Percentiles rank a stretch among this genome's conserved stretches.
Evolutionary conservation across 1,140 invertebrate species (phyloP).

Genomic region (Drosophila bocki): DNA sequence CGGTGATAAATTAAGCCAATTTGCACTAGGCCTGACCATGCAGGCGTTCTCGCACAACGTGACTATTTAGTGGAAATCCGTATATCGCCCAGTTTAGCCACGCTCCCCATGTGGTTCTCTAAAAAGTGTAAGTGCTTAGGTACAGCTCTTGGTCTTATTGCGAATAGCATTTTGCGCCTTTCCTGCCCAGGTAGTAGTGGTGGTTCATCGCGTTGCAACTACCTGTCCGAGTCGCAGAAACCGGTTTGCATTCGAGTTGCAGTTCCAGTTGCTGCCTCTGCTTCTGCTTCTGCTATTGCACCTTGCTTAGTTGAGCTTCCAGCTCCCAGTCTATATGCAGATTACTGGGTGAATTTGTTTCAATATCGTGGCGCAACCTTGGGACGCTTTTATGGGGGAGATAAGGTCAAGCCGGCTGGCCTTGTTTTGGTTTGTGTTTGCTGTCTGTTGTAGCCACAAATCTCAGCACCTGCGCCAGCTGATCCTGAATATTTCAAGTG

Average conservation of each 20-base stretch:
- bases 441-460: not conserved
- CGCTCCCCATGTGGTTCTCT: constrained; percentile 22
- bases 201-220: constrained; percentile 9
- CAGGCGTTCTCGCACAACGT: constrained; percentile 14
- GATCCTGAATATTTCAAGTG: not conserved
- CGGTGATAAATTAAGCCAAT: constrained; percentile 30
- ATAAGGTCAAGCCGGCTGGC: not conserved
- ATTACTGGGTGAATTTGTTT: not conserved
- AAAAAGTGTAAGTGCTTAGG: constrained; percentile 21
- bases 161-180: constrained; percentile 12
- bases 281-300: constrained; percentile 16
- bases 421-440: not conserved
- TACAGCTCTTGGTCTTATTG: constrained; percentile 21
- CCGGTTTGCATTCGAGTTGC: constrained; percentile 27
- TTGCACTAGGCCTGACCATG: not conserved
- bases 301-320: constrained; percentile 2
- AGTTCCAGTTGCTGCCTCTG: constrained; percentile 30
- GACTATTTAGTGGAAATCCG: constrained; percentile 24
- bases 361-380: constrained; percentile 12
- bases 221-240: constrained; percentile 25
- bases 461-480: constrained; percentile 21
- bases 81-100: constrained; percentile 1
- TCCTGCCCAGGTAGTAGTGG: constrained; percentile 2
- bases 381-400: not conserved
- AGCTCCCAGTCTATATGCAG: not conserved